Percentiles rank a stretch among this genome's conserved stretches.
These are phyloP conservation scores for Empis stercorea DNA, from an alignment of 2,888 invertebrate genomes.

Conservation along the genomic window DNA sequence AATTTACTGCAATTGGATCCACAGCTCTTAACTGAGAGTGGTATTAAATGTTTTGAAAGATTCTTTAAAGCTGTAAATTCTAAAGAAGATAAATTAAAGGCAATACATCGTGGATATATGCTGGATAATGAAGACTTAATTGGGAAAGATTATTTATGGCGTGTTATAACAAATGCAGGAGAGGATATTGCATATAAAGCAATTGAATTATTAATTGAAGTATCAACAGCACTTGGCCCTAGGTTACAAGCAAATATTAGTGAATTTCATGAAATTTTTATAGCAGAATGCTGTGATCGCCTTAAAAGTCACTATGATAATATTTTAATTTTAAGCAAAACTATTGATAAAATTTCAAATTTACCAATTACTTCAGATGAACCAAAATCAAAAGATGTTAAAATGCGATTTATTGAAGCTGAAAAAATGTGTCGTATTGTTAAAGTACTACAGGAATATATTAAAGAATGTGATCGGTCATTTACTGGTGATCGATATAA, in stretches of 20 bases:
- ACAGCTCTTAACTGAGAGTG: constrained; percentile 80
- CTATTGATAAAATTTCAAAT: constrained; percentile 17
- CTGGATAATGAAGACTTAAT: constrained; percentile 92
- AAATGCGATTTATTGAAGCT: constrained; percentile 44
- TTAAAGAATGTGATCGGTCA: constrained; percentile 85
- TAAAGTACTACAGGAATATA: constrained; percentile 88
- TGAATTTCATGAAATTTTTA: constrained; percentile 83
- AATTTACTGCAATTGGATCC: constrained; percentile 89
- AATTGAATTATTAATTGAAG: constrained; percentile 81
- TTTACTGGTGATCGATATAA: constrained; percentile 80
- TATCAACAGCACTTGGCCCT: constrained; percentile 86
- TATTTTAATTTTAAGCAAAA: constrained; percentile 41
- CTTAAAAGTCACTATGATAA: constrained; percentile 78
- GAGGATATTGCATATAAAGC: constrained; percentile 90
- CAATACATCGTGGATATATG: constrained; percentile 70
- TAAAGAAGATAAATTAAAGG: constrained; percentile 84
- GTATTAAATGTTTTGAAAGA: constrained; percentile 77
- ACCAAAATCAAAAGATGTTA: constrained; percentile 28
- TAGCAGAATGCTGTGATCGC: constrained; percentile 83
- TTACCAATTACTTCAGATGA: constrained; percentile 16
- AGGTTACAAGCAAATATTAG: constrained; percentile 62
- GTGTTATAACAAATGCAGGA: constrained; percentile 77
- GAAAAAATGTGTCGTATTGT: constrained; percentile 85
- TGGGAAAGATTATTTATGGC: constrained; percentile 93
- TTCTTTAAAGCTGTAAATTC: constrained; percentile 69